Base-by-base conservation (phyloP, 30 jellyfish, hydroid and myxozoan genomes). In the Cassiopea andromeda region DNA sequence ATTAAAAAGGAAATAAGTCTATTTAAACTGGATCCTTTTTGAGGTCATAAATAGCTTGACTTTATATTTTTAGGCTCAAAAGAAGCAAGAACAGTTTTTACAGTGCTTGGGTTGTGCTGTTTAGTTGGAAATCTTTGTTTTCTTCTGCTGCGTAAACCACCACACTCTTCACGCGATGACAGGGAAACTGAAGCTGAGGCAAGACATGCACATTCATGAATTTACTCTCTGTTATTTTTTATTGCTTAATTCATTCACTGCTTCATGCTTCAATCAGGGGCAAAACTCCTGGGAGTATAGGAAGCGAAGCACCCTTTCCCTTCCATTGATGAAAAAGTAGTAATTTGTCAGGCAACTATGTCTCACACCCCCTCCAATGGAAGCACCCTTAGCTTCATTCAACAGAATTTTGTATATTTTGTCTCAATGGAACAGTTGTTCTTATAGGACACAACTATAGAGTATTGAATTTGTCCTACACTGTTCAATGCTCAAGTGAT, bases 61-160 rank as follows among this genome's bases (percentile, higher is more conserved):
- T 10, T 54, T 54, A 6, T 3, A 54, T 3, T 49, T 17, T 0
- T 66, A 90, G 97, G 90, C 78, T 0, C 71, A 6, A 83, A 47
- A 67, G 92, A 84, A 78, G 90, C 84, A 45, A 73, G 87, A 59
- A 90, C 97, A 6, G 85, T 95, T 10, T 95, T 91, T 81, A 91
- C 97, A 17, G 98, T 95, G 3, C 81, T 95, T 9, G 83, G 86
- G 0, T 90, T 82, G 2, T 87, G 97, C 82, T 94, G 97, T 81
- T 82, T 93, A 1, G 85, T 92, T 38, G 99, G 99, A 16, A 91
- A 97, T 17, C 91, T 95, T 46, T 81, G 92, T 45, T 88, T 95
- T 19, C 60, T 95, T 27, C 64, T 84, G 46, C 97, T 95, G 1
- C 97, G 98, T 44, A 85, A 84, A 77, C 74, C 99, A 13, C 97